Conservation (phyloP, 1,140 invertebrate species). For the Sarcophaga peregrina region DNA sequence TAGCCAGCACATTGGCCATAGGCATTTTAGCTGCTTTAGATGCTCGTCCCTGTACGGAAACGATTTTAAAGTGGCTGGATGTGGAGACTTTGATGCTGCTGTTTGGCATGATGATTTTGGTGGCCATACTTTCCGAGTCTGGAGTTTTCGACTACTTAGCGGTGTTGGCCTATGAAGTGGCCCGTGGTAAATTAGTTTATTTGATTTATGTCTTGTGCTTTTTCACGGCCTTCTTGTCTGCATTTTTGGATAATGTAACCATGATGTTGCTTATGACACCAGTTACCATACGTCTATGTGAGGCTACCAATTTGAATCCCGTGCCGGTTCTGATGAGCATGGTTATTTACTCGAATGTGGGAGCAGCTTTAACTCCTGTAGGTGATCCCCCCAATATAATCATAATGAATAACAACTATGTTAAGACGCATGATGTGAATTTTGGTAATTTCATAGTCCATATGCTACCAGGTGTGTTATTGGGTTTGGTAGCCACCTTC, state of each 20-base stretch:
- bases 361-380: conserved; percentile 83
- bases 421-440: conserved; percentile 70
- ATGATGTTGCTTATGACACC: conserved; percentile 85
- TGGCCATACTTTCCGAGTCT: conserved; percentile 84
- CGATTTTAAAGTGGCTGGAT: conserved; percentile 85
- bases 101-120: conserved; percentile 90
- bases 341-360: conserved; percentile 86
- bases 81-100: conserved; percentile 83
- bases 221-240: conserved; percentile 81
- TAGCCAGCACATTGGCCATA: conserved; percentile 78
- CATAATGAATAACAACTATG: conserved; percentile 66
- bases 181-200: conserved; percentile 81
- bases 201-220: conserved; percentile 80
- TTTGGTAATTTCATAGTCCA: conserved; percentile 82
- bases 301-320: conserved; percentile 85
- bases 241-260: conserved; percentile 87
- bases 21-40: conserved; percentile 77
- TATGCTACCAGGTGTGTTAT: conserved; percentile 77
- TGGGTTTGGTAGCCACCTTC: conserved; percentile 75
- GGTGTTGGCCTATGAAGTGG: conserved; percentile 79
- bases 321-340: conserved; percentile 78
- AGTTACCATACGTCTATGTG: conserved; percentile 84
- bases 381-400: conserved; percentile 90
- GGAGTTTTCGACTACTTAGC: conserved; percentile 86
- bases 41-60: conserved; percentile 75